Percentiles rank a stretch among this genome's conserved stretches.
Conservation (phyloP, 2,888 invertebrate genomes). For the Falcaria lacertinaria region DNA sequence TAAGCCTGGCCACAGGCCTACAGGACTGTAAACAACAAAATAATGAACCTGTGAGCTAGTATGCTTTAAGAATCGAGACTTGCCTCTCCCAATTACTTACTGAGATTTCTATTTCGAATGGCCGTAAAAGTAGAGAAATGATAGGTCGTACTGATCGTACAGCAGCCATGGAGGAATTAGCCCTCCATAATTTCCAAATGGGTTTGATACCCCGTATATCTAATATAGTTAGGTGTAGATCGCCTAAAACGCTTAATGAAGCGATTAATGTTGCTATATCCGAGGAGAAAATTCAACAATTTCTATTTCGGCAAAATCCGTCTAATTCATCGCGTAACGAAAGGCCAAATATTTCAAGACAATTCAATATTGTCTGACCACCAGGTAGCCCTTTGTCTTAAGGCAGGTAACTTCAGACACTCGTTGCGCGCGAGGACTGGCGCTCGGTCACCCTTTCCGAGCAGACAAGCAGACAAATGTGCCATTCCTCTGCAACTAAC, state of each 20-base stretch:
- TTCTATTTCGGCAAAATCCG: neutral
- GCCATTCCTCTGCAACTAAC: too few species aligned
- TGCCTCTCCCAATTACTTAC: slow-evolving; percentile 22
- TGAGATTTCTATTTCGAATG: slow-evolving; percentile 16
- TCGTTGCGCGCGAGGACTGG: neutral
- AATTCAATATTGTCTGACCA: too few species aligned
- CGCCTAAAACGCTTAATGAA: slow-evolving; percentile 5
- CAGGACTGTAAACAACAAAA: slow-evolving; percentile 17
- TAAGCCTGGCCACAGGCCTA: slow-evolving; percentile 21
- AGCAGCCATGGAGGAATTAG: slow-evolving; percentile 25
- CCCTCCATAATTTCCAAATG: slow-evolving; percentile 13
- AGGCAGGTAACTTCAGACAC: neutral
- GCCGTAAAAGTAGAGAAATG: slow-evolving; percentile 13
- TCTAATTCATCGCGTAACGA: neutral
- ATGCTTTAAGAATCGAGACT: slow-evolving; percentile 18
- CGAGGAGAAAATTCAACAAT: slow-evolving; percentile 4
- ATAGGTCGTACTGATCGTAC: slow-evolving; percentile 18
- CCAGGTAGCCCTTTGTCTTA: neutral
- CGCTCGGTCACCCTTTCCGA: too few species aligned
- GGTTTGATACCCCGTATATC: slow-evolving; percentile 3
- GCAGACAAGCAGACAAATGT: too few species aligned
- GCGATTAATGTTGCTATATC: slow-evolving; percentile 4
- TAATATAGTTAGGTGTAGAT: slow-evolving; percentile 3
- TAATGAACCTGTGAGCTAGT: slow-evolving; percentile 20
- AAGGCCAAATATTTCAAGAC: neutral